These are phyloP conservation scores for Glyptemys insculpta DNA, from an alignment of 2,797 vertebrate species.

Conservation along the genomic window DNA sequence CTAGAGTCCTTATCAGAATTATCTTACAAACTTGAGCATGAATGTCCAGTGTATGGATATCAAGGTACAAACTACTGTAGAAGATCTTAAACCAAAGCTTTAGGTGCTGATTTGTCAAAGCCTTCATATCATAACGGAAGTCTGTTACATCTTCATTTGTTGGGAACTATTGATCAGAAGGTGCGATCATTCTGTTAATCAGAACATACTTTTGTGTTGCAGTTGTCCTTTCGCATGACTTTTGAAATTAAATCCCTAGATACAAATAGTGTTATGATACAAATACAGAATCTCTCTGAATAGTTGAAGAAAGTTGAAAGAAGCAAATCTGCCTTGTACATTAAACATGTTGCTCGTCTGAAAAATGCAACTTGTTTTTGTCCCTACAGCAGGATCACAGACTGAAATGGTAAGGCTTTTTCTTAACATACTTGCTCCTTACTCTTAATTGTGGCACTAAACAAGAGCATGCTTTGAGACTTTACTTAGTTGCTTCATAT, in stretches of 20 bases:
- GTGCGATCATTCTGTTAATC: not conserved
- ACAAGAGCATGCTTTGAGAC: not conserved
- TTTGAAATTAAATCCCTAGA: not conserved
- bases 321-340: not conserved
- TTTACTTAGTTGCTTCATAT: not conserved
- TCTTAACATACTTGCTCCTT: not conserved
- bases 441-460: not conserved
- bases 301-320: not conserved
- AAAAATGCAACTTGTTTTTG: slow-evolving; percentile 53
- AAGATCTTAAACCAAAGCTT: not conserved
- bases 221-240: not conserved
- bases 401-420: slow-evolving; percentile 78
- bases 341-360: not conserved
- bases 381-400: slow-evolving; percentile 70
- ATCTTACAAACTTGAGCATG: not conserved
- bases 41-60: fast-evolving
- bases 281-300: not conserved
- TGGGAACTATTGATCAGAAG: not conserved
- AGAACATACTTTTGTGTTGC: not conserved
- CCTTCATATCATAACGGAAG: not conserved
- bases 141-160: not conserved
- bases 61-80: not conserved
- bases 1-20: not conserved
- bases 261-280: not conserved
- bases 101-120: not conserved